phyloP scores from a whole-genome alignment of 2,888 invertebrate species.

The Philereme transversata region DNA sequence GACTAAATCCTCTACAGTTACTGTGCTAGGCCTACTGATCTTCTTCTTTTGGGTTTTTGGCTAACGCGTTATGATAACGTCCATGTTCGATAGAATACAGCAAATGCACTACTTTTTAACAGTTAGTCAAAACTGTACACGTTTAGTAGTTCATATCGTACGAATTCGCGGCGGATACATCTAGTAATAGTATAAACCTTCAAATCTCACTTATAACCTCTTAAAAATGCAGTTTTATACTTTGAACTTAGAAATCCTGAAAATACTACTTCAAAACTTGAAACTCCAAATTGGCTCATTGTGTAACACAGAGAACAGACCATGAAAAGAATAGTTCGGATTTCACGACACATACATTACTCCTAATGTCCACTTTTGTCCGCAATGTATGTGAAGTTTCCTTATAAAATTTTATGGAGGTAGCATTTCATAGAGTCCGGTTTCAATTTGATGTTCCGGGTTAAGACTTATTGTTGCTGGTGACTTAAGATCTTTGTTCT shows the following conservation, averaged over 20 bases:
- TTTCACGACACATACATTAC: slow-evolving; percentile 71
- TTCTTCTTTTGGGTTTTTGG: no score
- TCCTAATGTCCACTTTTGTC: slow-evolving; percentile 68
- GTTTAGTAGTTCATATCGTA: no score
- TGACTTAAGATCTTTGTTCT: background rate
- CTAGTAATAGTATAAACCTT: no score
- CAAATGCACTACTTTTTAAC: no score
- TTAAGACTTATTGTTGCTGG: slow-evolving; percentile 17
- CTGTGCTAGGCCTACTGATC: no score
- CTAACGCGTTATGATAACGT: no score
- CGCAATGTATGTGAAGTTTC: slow-evolving; percentile 71
- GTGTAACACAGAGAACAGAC: slow-evolving; percentile 50
- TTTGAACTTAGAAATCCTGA: slow-evolving; percentile 2
- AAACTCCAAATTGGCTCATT: slow-evolving; percentile 57
- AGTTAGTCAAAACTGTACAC: no score
- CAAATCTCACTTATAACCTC: no score
- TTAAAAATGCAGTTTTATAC: no score
- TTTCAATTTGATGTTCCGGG: slow-evolving; percentile 54
- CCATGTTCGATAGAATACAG: no score
- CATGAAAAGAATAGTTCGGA: slow-evolving; percentile 71
- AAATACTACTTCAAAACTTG: slow-evolving; percentile 23
- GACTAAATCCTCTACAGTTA: no score
- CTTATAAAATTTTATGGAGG: slow-evolving; percentile 70
- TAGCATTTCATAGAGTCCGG: slow-evolving; percentile 54
- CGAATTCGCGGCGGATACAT: no score